These are phyloP conservation scores for Archaeoteleia sp. DNA, from an alignment of 2,888 invertebrate genomes.

Conservation along the genomic window DNA sequence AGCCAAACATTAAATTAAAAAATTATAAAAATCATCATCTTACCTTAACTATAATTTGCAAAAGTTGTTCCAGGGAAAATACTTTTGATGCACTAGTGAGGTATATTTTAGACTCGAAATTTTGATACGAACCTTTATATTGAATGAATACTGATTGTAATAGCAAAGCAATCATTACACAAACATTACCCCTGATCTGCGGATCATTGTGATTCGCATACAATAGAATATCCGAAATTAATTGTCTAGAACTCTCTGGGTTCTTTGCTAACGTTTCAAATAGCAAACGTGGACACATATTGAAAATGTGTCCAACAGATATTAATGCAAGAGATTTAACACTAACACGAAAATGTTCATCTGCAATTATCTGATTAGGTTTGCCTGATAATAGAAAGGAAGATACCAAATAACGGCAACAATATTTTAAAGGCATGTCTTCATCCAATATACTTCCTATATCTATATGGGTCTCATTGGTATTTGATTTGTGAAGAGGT, in stretches of 20 bases:
- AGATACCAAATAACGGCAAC: slow-evolving; percentile 82
- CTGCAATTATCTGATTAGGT: slow-evolving; percentile 80
- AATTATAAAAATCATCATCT: too few species aligned
- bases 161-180: slow-evolving; percentile 82
- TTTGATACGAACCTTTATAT: slow-evolving; percentile 77
- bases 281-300: slow-evolving; percentile 84
- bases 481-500: too few species aligned
- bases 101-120: slow-evolving; percentile 54
- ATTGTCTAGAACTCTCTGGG: slow-evolving; percentile 75
- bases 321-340: slow-evolving; percentile 91
- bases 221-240: slow-evolving; percentile 82
- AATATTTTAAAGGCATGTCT: slow-evolving; percentile 82
- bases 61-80: slow-evolving; percentile 76
- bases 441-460: slow-evolving; percentile 82
- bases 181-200: slow-evolving; percentile 85
- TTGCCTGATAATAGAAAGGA: slow-evolving; percentile 83
- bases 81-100: slow-evolving; percentile 27
- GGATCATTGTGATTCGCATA: slow-evolving; percentile 86
- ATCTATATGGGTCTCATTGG: slow-evolving; percentile 71
- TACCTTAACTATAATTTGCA: slow-evolving; percentile 78
- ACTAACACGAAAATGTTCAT: slow-evolving; percentile 88
- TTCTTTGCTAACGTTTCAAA: slow-evolving; percentile 77
- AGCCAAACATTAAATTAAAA: too few species aligned
- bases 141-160: slow-evolving; percentile 79
- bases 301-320: slow-evolving; percentile 85